phyloP scores from a whole-genome alignment of 2,113 vertebrate species.

The Danionella cerebrum region DNA sequence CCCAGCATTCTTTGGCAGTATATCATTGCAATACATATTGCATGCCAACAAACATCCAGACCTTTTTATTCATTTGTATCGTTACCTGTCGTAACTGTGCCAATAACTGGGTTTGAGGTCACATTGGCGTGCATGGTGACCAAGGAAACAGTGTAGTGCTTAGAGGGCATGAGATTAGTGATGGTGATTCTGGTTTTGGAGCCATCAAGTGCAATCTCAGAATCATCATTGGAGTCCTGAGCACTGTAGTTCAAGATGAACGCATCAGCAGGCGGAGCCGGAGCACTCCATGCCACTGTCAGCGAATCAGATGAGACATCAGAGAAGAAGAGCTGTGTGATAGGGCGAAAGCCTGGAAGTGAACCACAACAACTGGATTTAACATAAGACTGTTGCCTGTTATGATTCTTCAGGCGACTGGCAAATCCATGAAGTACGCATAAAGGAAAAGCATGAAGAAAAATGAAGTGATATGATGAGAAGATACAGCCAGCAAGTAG shows the following conservation, averaged over 20 bases:
- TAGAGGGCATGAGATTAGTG: conserved; percentile 76
- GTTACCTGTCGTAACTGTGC: conserved; percentile 86
- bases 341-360: conserved; percentile 84
- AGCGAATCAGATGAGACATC: conserved; percentile 84
- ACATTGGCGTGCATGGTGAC: conserved; percentile 78
- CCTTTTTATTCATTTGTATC: neutral
- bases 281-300: conserved; percentile 85
- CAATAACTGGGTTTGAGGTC: conserved; percentile 80
- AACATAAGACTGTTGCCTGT: neutral
- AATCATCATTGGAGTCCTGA: conserved; percentile 67
- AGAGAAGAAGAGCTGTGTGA: conserved; percentile 88
- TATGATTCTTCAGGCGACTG: neutral
- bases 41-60: neutral
- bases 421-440: neutral
- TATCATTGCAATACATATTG: no score
- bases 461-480: neutral
- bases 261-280: conserved; percentile 83
- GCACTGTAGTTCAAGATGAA: conserved; percentile 84
- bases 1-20: no score
- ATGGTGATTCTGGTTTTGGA: conserved; percentile 76
- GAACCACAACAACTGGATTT: conserved; percentile 14
- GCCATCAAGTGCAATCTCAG: conserved; percentile 78
- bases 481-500: neutral
- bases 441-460: neutral
- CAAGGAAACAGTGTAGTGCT: conserved; percentile 80